Evolutionary conservation across 2,113 vertebrate genomes (phyloP), one percentile per base, ranked within the genome.

Genomic region (Epinephelus moara): DNA sequence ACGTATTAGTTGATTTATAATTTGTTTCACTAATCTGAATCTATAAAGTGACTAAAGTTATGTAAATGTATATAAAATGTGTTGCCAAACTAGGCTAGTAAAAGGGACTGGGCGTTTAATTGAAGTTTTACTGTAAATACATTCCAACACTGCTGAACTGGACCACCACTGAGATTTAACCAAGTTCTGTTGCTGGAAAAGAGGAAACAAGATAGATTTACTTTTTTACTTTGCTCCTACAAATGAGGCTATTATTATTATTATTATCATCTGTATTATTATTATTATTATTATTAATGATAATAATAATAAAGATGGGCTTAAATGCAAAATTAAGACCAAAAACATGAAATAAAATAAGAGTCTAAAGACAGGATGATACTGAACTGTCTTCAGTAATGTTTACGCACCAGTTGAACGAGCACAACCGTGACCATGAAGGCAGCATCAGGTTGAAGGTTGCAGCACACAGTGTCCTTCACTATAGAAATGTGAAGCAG

Each of bases 361-460:
- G 27, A n/a, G 2, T 17, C 11, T 30, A 12, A 50, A 56, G 50
- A 17, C 30, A 40, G 14, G n/a, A 7, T 17, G 4, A 42, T n/a
- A 23, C 15, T 14, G 50, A 55, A 40, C 27, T 70, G 53, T 53
- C 5, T 37, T 14, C 15, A 69, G 27, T 23, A 23, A 18, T 27
- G 8, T 13, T 27, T 6, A 19, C 4, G 10, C 8, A 1, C 55
- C 33, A 14, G 5, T 61, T 60, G 21, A 60, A 52, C 57, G 14
- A 73, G 56, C 12, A 18, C 19, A 47, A 40, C 9, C 13, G n/a
- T 63, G 6, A 64, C 4, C 61, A 52, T 82, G 64, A 78, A 88
- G 13, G 78, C 82, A 78, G 62, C 74, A n/a, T 53, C 63, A 45
- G 69, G 59, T 55, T 45, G 15, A 27, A 25, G 23, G 45, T 33